Evolutionary conservation across 1,140 invertebrate genomes (phyloP).

Genomic region (Hermetia illucens): DNA sequence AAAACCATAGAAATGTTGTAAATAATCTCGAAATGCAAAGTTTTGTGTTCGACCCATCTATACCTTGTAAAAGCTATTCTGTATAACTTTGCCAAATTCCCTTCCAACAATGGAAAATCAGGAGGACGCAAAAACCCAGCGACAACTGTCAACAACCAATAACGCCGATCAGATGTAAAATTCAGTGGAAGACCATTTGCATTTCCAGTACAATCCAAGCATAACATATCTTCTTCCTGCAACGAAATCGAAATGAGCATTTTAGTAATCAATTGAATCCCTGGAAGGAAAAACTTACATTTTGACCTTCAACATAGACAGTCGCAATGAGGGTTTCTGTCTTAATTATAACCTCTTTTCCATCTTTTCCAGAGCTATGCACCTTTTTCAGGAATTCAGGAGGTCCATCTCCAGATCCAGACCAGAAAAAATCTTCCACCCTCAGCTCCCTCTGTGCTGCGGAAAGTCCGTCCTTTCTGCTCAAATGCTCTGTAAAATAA

Average conservation of each 20-base stretch:
- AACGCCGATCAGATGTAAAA: constrained; percentile 39
- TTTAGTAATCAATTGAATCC: not conserved
- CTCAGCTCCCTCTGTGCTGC: constrained; percentile 41
- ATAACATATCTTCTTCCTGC: constrained; percentile 28
- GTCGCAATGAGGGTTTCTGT: constrained; percentile 43
- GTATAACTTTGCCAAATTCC: constrained; percentile 44
- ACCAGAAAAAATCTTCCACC: constrained; percentile 76
- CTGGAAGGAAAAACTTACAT: constrained; percentile 14
- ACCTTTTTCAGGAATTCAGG: constrained; percentile 29
- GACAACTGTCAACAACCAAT: constrained; percentile 67
- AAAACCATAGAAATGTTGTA: not conserved
- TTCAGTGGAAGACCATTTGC: constrained; percentile 20
- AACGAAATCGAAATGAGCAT: too few relatives aligned
- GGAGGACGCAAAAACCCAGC: constrained; percentile 31
- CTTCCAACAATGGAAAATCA: constrained; percentile 35
- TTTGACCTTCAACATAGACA: constrained; percentile 36
- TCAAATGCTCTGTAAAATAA: constrained; percentile 15
- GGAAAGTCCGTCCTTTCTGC: constrained; percentile 22
- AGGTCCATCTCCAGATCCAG: constrained; percentile 61
- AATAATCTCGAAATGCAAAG: not conserved
- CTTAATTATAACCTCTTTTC: constrained; percentile 27
- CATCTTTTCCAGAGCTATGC: constrained; percentile 25
- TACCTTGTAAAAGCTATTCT: constrained; percentile 48
- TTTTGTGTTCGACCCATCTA: not conserved
- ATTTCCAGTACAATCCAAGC: constrained; percentile 18